These are phyloP conservation scores for Desoria tigrina DNA, from an alignment of 2,888 invertebrate species.

Conservation along the genomic window DNA sequence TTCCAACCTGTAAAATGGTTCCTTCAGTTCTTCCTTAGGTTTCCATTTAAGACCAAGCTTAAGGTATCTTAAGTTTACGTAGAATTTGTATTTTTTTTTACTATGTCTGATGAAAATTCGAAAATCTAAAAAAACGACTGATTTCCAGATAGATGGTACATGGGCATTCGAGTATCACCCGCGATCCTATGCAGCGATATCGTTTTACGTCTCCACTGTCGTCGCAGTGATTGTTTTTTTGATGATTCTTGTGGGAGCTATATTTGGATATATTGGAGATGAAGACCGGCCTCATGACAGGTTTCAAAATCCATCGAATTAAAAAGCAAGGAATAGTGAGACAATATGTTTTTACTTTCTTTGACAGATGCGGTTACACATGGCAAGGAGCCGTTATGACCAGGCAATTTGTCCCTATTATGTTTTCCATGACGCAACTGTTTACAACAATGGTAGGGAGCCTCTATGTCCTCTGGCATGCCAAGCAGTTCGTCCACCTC, in stretches of 20 bases:
- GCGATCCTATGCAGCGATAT: neutral
- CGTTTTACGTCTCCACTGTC: neutral
- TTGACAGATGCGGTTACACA: constrained; percentile 20
- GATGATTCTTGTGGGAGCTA: neutral
- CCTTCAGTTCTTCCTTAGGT: neutral
- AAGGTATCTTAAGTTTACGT: neutral
- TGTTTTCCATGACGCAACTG: constrained; percentile 30
- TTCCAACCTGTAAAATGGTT: constrained; percentile 3
- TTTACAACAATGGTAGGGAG: constrained; percentile 22
- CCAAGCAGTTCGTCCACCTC: constrained; percentile 12
- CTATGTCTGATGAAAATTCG: neutral
- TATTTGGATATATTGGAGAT: neutral
- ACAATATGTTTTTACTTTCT: no score
- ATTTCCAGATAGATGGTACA: neutral
- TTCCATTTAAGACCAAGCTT: neutral
- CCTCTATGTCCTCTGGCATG: constrained; percentile 18
- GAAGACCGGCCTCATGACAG: constrained; percentile 7
- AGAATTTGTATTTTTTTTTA: neutral
- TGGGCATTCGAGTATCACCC: constrained; percentile 1
- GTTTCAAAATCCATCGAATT: neutral
- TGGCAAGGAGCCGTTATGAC: constrained; percentile 23
- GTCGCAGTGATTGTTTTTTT: neutral
- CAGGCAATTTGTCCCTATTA: constrained; percentile 23
- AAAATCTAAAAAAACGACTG: neutral
- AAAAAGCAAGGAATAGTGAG: neutral